These are phyloP conservation scores for Ceratitis capitata DNA, from an alignment of 1,140 invertebrate species.

Conservation along the genomic window DNA sequence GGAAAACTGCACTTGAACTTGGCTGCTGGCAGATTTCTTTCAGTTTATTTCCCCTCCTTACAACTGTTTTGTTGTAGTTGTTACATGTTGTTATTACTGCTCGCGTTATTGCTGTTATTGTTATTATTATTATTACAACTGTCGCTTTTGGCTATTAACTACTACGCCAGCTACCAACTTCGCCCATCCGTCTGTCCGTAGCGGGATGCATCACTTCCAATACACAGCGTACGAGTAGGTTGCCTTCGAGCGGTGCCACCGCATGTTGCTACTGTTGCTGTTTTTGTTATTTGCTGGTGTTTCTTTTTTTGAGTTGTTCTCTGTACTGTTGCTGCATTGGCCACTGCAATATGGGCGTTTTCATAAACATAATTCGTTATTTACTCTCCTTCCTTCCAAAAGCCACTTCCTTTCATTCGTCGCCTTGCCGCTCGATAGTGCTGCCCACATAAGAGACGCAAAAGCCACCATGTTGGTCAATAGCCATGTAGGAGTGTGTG, in stretches of 20 bases:
- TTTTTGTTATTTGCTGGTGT: not conserved
- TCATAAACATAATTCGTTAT: slow-evolving; percentile 19
- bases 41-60: not conserved
- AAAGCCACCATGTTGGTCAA: not conserved
- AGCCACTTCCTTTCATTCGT: not conserved
- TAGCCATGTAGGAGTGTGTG: not conserved
- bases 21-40: slow-evolving; percentile 50
- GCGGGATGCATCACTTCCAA: not conserved
- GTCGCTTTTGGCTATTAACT: not conserved
- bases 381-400: not conserved
- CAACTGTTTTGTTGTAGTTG: not conserved
- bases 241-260: not conserved
- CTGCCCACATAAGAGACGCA: not conserved
- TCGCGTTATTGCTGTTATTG: slow-evolving; percentile 39
- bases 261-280: slow-evolving; percentile 1
- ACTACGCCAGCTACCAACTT: not conserved
- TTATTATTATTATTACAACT: slow-evolving; percentile 36
- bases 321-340: slow-evolving; percentile 14
- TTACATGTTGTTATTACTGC: not conserved
- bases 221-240: not conserved
- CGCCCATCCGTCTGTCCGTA: not conserved
- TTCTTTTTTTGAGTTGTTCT: not conserved
- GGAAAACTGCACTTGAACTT: slow-evolving; percentile 48
- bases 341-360: slow-evolving; percentile 44
- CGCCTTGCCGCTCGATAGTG: not conserved